phyloP scores from a whole-genome alignment of 2,888 invertebrate species.

The Meloe dianella region DNA sequence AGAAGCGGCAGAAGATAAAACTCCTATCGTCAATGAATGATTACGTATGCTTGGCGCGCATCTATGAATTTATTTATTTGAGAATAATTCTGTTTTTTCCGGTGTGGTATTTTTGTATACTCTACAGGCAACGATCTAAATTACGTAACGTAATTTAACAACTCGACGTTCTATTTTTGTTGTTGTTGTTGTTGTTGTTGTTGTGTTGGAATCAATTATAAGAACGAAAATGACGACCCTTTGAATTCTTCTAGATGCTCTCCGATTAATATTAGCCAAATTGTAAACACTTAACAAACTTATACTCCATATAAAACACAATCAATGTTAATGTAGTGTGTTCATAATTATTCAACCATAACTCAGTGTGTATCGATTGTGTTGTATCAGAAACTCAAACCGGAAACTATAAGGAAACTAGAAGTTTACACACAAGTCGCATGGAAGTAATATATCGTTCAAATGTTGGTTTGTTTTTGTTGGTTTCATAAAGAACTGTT shows the following conservation, averaged over 20 bases:
- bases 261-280: background rate
- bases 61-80: background rate
- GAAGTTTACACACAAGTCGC: background rate
- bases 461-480: background rate
- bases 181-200: too few relatives aligned
- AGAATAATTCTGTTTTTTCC: background rate
- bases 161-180: background rate
- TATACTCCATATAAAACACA: background rate
- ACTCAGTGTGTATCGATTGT: background rate
- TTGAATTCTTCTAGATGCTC: background rate
- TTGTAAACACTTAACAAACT: background rate
- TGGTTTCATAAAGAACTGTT: background rate
- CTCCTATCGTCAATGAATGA: background rate
- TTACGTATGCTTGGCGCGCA: background rate
- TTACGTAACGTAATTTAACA: too few relatives aligned
- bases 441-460: background rate
- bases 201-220: background rate
- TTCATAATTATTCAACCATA: background rate
- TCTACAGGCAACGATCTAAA: too few relatives aligned
- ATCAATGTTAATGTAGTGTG: background rate
- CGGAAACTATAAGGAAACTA: background rate
- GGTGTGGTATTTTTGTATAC: background rate
- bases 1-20: too few relatives aligned
- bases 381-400: background rate
- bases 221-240: background rate